phyloP scores from a whole-genome alignment of 2,797 vertebrate genomes.

The Orestias chungarensis region DNA sequence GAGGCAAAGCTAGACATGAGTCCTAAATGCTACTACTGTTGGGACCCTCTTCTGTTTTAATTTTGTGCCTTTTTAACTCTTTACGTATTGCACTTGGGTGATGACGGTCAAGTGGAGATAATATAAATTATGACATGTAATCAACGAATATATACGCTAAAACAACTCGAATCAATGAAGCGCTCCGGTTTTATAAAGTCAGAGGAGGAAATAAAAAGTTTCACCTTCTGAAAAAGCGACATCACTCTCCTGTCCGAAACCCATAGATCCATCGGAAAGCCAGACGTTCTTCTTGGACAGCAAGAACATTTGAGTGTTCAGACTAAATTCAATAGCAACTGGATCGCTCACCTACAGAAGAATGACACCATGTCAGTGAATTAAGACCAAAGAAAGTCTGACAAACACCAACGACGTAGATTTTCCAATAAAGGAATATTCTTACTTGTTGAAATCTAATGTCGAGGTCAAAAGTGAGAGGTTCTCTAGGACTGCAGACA shows the following conservation, averaged over 20 bases:
- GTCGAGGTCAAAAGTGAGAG: constrained; percentile 88
- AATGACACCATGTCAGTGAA: not conserved
- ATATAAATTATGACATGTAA: not conserved
- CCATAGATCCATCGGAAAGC: constrained; percentile 94
- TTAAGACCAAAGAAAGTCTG: not conserved
- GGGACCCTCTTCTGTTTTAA: not conserved
- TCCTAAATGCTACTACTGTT: not conserved
- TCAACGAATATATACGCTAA: not conserved
- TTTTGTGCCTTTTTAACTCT: not conserved
- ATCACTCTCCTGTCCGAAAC: constrained; percentile 91
- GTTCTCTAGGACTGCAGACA: constrained; percentile 88
- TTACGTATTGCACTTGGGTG: not conserved
- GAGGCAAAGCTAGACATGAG: not conserved
- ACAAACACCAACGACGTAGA: not conserved
- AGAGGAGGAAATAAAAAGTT: not conserved
- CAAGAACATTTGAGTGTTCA: constrained; percentile 94
- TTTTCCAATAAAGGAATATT: not conserved
- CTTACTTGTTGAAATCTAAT: constrained; percentile 94
- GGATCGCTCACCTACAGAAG: constrained; percentile 91
- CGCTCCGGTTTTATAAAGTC: not conserved
- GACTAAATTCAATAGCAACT: constrained; percentile 91
- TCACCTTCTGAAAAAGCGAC: constrained; percentile 90
- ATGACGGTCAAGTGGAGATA: not conserved
- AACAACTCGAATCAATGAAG: not conserved
- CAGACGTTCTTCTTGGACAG: constrained; percentile 89